Percentiles rank a stretch among this genome's conserved stretches.
phyloP scores from a whole-genome alignment of 2,113 vertebrate species.

The Hyperoodon ampullatus region DNA sequence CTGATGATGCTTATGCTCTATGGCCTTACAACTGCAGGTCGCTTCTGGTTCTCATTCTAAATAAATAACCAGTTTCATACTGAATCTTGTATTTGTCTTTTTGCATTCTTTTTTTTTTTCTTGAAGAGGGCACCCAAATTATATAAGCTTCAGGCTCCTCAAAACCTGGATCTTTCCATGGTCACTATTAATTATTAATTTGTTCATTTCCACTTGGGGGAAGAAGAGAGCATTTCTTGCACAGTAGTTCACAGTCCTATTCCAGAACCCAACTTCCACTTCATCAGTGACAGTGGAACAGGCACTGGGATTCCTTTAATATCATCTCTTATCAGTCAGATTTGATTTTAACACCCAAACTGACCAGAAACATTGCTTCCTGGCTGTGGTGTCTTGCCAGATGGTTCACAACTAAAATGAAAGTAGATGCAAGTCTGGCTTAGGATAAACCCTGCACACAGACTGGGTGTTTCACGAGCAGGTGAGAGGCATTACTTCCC shows the following conservation, averaged over 20 bases:
- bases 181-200: slow-evolving; percentile 33
- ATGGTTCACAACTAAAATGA: slow-evolving; percentile 30
- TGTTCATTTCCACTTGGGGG: background rate
- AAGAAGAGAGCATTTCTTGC: slow-evolving; percentile 43
- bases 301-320: background rate
- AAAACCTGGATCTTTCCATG: background rate
- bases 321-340: background rate
- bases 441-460: background rate
- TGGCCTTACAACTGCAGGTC: background rate
- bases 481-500: background rate
- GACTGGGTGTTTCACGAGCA: background rate
- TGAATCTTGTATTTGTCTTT: slow-evolving; percentile 27
- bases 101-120: slow-evolving; percentile 6
- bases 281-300: background rate
- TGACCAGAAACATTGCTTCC: slow-evolving; percentile 45
- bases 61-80: background rate
- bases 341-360: slow-evolving; percentile 37
- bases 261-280: slow-evolving; percentile 10
- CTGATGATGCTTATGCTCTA: background rate
- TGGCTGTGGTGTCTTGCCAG: background rate
- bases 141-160: background rate
- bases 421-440: slow-evolving; percentile 18
- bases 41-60: slow-evolving; percentile 45
- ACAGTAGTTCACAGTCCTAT: background rate
- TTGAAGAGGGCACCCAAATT: slow-evolving; percentile 9